Evolutionary conservation across 2,888 invertebrate genomes (phyloP).

Genomic region (Amorpha juglandis): DNA sequence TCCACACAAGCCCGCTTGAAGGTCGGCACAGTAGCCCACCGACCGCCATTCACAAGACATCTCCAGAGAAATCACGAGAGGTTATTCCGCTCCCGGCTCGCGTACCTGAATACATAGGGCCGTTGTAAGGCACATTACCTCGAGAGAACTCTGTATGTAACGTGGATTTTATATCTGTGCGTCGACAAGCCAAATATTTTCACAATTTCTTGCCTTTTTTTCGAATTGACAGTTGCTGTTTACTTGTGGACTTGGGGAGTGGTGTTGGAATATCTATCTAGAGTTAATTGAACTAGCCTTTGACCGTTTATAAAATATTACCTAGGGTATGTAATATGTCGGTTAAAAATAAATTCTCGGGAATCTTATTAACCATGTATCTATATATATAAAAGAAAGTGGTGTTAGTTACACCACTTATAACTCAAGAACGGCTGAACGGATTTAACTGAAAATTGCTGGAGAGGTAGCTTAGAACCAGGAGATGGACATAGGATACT

Average conservation of each 20-base stretch:
- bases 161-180: constrained; percentile 39
- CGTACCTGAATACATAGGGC: constrained; percentile 54
- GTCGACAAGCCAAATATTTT: constrained; percentile 27
- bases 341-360: too few relatives aligned
- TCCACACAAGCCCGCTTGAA: constrained; percentile 44
- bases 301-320: too few relatives aligned
- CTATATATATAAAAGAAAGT: too few relatives aligned
- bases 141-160: constrained; percentile 41
- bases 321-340: too few relatives aligned
- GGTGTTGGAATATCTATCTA: not conserved
- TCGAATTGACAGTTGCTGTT: not conserved
- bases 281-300: too few relatives aligned
- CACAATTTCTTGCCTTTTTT: constrained; percentile 22
- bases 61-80: constrained; percentile 70
- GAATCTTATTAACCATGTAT: too few relatives aligned
- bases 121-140: constrained; percentile 50
- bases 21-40: constrained; percentile 54
- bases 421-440: too few relatives aligned
- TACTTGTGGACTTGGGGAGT: not conserved
- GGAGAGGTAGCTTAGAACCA: too few relatives aligned
- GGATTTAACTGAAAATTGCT: too few relatives aligned
- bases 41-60: constrained; percentile 63
- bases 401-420: too few relatives aligned
- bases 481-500: too few relatives aligned
- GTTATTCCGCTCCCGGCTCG: constrained; percentile 52